These are phyloP conservation scores for Aurelia sp. DNA, from an alignment of 30 jellyfish, hydroid and myxozoan genomes.

Conservation along the genomic window DNA sequence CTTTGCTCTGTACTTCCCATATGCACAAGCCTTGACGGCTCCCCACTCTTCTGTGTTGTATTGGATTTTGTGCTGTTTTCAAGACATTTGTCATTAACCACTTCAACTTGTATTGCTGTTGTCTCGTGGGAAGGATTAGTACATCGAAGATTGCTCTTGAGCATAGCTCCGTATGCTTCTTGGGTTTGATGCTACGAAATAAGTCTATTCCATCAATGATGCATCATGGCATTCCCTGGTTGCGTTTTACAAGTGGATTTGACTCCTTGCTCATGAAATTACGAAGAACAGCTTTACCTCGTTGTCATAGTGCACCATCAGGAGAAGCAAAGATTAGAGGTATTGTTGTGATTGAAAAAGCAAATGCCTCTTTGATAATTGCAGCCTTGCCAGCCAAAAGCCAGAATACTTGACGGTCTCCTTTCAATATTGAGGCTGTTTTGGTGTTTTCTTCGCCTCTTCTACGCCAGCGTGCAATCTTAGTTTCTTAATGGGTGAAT, in stretches of 20 bases:
- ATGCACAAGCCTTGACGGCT: no score
- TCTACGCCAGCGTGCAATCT: no score
- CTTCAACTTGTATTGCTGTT: no score
- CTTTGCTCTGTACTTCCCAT: no score
- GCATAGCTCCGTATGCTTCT: no score
- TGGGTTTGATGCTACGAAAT: conserved; percentile 7
- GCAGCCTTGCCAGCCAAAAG: conserved; percentile 1
- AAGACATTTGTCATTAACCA: no score
- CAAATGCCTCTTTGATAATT: conserved; percentile 9
- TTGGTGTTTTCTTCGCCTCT: background rate
- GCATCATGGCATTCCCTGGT: conserved; percentile 8
- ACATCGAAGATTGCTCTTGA: no score
- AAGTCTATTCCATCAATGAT: conserved; percentile 18
- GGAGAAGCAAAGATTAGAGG: conserved; percentile 1
- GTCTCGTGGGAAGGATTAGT: no score
- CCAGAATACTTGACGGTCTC: background rate
- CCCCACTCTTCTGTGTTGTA: no score
- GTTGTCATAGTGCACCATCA: conserved; percentile 41
- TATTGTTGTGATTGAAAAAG: conserved; percentile 17
- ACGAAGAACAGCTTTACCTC: conserved; percentile 19
- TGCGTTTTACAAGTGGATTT: conserved; percentile 21
- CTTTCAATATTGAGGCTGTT: background rate
- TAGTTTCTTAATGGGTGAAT: no score
- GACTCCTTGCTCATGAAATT: conserved; percentile 45
- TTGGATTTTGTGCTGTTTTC: no score